These are phyloP conservation scores for Gila robusta DNA, from an alignment of 2,797 vertebrate genomes.

Conservation along the genomic window DNA sequence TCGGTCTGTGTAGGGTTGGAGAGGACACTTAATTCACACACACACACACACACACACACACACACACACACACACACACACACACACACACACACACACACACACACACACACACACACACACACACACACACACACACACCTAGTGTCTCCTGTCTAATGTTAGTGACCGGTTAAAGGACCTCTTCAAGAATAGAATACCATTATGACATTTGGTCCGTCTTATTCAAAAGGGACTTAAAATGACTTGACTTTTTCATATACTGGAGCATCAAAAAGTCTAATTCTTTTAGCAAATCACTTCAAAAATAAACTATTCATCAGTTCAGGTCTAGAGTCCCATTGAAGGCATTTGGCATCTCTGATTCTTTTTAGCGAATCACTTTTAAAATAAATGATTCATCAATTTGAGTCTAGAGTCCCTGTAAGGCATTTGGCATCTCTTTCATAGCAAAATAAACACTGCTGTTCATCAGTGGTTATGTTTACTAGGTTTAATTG, in stretches of 20 bases:
- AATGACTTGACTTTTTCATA: not conserved
- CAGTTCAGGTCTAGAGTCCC: not conserved
- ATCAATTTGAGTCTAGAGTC: not conserved
- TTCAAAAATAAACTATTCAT: not conserved
- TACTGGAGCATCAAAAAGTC: not conserved
- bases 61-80: too few relatives aligned
- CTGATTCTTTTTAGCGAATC: not conserved
- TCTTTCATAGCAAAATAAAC: not conserved
- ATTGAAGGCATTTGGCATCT: not conserved
- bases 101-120: not conserved
- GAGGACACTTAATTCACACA: not conserved
- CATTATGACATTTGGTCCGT: not conserved
- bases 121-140: not conserved
- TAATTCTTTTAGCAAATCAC: not conserved
- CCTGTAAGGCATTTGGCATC: not conserved
- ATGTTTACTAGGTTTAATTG: not conserved
- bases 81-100: too few relatives aligned
- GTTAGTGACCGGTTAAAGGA: not conserved
- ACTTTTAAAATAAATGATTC: not conserved
- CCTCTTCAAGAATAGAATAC: not conserved
- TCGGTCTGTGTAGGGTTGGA: slow-evolving; percentile 1
- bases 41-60: not conserved
- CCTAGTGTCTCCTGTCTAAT: not conserved
- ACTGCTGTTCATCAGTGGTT: not conserved
- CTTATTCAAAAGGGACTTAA: not conserved